Evolutionary conservation across 2,888 invertebrate species (phyloP).

Genomic region (Furcula furcula): DNA sequence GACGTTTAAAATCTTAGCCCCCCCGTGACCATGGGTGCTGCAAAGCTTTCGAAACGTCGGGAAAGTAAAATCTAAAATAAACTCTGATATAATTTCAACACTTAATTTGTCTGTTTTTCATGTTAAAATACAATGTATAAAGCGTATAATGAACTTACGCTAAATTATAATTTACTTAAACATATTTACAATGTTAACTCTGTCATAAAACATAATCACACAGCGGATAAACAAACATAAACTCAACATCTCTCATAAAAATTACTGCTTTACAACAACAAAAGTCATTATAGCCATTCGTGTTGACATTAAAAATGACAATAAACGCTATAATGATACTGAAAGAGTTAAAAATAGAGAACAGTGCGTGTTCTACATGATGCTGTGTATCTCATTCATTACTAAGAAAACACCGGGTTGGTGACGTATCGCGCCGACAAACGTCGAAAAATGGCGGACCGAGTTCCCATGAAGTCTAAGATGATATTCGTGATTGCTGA

Average conservation of each 20-base stretch:
- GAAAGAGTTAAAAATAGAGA: constrained; percentile 50
- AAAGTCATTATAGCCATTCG: constrained; percentile 54
- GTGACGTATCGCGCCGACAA: constrained; percentile 52
- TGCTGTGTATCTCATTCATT: constrained; percentile 60
- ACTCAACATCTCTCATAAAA: constrained; percentile 29
- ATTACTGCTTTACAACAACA: constrained; percentile 46
- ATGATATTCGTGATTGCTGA: constrained; percentile 64
- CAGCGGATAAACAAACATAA: constrained; percentile 5
- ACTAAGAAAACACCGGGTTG: constrained; percentile 61
- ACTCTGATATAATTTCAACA: no score
- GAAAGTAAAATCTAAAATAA: no score
- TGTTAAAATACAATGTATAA: no score
- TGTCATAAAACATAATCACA: background rate
- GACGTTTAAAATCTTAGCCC: no score
- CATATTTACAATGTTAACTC: background rate
- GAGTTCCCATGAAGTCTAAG: constrained; percentile 75
- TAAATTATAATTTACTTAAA: background rate
- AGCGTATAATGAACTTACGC: no score
- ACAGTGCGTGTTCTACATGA: constrained; percentile 53
- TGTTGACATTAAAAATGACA: constrained; percentile 57
- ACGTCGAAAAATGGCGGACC: constrained; percentile 63
- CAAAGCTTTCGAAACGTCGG: no score
- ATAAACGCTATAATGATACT: constrained; percentile 61
- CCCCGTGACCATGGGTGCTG: no score
- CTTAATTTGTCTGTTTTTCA: no score